These are phyloP conservation scores for Drosophila multiciliata DNA, from an alignment of 2,888 invertebrate genomes.

Conservation along the genomic window DNA sequence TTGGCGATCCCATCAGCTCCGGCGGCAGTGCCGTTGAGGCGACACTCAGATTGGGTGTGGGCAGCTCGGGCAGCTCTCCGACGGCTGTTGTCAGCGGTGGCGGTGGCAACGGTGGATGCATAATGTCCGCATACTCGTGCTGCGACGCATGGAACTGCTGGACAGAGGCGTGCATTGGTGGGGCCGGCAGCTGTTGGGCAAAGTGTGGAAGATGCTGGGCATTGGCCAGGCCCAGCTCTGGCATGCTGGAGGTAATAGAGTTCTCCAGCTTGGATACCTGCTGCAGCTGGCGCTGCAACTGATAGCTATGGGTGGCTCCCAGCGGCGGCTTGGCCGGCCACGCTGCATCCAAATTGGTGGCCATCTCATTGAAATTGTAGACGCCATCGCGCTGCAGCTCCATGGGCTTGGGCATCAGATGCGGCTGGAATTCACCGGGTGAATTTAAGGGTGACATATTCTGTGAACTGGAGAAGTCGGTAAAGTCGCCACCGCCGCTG, in stretches of 20 bases:
- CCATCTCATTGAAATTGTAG: conserved; percentile 87
- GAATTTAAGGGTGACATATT: conserved; percentile 83
- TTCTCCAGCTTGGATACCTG: conserved; percentile 83
- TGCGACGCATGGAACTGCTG: conserved; percentile 63
- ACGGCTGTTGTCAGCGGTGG: conserved; percentile 56
- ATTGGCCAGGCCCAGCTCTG: conserved; percentile 50
- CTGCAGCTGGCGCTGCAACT: conserved; percentile 79
- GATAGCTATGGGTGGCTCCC: conserved; percentile 80
- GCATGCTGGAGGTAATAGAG: conserved; percentile 63
- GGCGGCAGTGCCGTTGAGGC: conserved; percentile 85
- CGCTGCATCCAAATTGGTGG: conserved; percentile 86
- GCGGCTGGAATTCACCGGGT: conserved; percentile 81
- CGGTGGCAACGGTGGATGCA: conserved; percentile 60
- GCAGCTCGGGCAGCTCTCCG: conserved; percentile 83
- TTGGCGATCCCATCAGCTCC: conserved; percentile 82
- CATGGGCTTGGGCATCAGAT: conserved; percentile 81
- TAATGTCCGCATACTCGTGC: conserved; percentile 68
- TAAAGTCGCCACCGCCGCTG: conserved; percentile 72
- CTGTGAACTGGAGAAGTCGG: conserved; percentile 83
- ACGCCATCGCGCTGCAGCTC: conserved; percentile 85
- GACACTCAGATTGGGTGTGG: conserved; percentile 86
- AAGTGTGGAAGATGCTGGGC: conserved; percentile 69
- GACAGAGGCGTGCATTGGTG: conserved; percentile 54
- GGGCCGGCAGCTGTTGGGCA: conserved; percentile 48
- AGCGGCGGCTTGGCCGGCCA: conserved; percentile 85